Percentiles rank a stretch among this genome's conserved stretches.
Conservation (phyloP, 2,797 vertebrate species). For the Tiaroga cobitis region DNA sequence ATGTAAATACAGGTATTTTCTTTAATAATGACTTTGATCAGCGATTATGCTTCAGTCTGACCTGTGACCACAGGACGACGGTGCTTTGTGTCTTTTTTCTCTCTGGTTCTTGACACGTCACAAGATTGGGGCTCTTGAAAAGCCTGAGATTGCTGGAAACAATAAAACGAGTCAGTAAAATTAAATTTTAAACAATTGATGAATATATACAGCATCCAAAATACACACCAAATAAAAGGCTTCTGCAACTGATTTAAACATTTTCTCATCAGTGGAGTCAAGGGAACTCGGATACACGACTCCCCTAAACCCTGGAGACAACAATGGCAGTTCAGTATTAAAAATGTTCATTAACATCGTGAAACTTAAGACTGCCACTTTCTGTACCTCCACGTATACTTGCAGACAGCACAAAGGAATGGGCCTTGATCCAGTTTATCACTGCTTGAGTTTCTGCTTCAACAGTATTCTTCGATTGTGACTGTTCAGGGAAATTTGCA, state of each 20-base stretch:
- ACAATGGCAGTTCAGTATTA: not conserved
- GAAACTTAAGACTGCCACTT: not conserved
- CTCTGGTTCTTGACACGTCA: constrained; percentile 11
- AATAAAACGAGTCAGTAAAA: not conserved
- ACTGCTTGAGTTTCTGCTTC: constrained; percentile 60
- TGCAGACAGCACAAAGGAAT: constrained; percentile 48
- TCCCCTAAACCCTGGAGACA: constrained; percentile 46
- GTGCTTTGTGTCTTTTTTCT: constrained; percentile 25
- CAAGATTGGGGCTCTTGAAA: constrained; percentile 36
- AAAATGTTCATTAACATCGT: not conserved
- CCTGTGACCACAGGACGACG: constrained; percentile 1
- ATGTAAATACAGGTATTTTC: not conserved
- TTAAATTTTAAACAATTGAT: not conserved
- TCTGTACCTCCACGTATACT: constrained; percentile 48
- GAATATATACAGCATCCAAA: not conserved
- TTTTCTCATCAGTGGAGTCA: constrained; percentile 38
- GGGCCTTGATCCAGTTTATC: constrained; percentile 75
- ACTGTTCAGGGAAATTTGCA: constrained; percentile 42
- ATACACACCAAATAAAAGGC: constrained; percentile 42
- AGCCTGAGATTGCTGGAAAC: constrained; percentile 25
- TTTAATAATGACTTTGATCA: not conserved
- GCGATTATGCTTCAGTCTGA: not conserved
- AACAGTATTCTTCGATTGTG: not conserved
- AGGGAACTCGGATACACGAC: constrained; percentile 37
- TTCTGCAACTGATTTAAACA: constrained; percentile 45